Evolutionary conservation across 2,113 vertebrate genomes (phyloP), one percentile per base, ranked within the genome.

Genomic region (Plestiodon gilberti): DNA sequence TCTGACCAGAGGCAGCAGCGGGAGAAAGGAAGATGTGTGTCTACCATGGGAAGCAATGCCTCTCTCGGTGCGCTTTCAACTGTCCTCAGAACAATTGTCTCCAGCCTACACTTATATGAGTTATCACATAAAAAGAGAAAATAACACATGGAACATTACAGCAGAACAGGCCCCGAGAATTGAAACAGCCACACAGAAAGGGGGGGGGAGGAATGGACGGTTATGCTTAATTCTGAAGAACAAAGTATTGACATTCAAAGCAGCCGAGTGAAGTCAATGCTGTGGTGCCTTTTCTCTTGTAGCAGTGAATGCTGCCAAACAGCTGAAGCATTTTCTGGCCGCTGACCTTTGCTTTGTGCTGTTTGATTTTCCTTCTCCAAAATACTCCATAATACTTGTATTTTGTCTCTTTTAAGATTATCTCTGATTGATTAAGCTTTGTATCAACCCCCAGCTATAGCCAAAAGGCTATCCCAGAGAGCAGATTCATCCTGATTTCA

Each of bases 341-440:
- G 69, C 70, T 61, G 82, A 81, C 70, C 78, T 88, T 88, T 88
- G 82, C 64, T 67, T 80, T 33, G 28, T 76, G 61, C 70, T 59
- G 81, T 80, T 61, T 69, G 14, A n/a, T 61, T 20, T 1, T 65
- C 85, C 43, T 75, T 52, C 48, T 48, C 33, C 70, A 74, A 74
- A 23, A 57, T 23, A 7, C 74, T 0, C 0, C 15, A 80, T 74
- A 89, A 55, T 80, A 55, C 81, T 9, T 0, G 82, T 77, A 38
- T 52, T 89, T 61, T 87, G 82, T 43, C 81, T 89, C 81, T 80
- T 74, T 85, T 4, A 73, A 88, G 82, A 85, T 80, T 64, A 69
- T 76, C 84, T 76, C 55, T 71, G 82, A 48, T 62, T 84, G 83
- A 73, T 65, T 57, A 77, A 89, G 43, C 76, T 71, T 61, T 92